These are phyloP conservation scores for Volucella zonaria DNA, from an alignment of 2,888 invertebrate species.

Conservation along the genomic window DNA sequence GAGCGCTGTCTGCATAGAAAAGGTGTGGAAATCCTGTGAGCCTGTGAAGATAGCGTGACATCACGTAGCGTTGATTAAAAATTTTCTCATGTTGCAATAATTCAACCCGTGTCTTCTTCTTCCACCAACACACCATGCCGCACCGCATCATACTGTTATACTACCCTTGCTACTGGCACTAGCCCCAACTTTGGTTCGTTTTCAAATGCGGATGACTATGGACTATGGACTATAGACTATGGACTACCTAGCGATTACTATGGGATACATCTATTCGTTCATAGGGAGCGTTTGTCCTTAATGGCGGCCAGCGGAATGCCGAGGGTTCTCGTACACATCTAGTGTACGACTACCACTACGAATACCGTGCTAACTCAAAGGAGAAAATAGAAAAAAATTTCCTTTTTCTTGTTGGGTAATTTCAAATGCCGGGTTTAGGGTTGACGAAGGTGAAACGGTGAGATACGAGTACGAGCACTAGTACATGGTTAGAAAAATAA, in stretches of 20 bases:
- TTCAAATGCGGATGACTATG: conserved; percentile 11
- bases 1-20: conserved; percentile 59
- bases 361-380: too few species aligned
- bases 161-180: conserved; percentile 4
- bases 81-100: conserved; percentile 55
- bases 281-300: neutral
- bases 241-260: too few species aligned
- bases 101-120: conserved; percentile 34
- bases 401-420: conserved; percentile 19
- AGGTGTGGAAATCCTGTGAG: conserved; percentile 69
- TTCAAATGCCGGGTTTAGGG: conserved; percentile 15
- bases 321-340: too few species aligned
- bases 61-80: conserved; percentile 58
- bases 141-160: too few species aligned
- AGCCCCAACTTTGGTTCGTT: neutral
- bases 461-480: too few species aligned
- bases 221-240: too few species aligned
- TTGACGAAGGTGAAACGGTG: neutral
- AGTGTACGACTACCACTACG: too few species aligned
- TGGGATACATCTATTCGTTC: too few species aligned
- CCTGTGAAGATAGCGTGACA: conserved; percentile 71
- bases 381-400: neutral
- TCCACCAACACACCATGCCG: too few species aligned
- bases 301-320: neutral
- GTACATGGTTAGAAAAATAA: neutral